Evolutionary conservation across 2,888 invertebrate genomes (phyloP).

Genomic region (Dolomedes plantarius): DNA sequence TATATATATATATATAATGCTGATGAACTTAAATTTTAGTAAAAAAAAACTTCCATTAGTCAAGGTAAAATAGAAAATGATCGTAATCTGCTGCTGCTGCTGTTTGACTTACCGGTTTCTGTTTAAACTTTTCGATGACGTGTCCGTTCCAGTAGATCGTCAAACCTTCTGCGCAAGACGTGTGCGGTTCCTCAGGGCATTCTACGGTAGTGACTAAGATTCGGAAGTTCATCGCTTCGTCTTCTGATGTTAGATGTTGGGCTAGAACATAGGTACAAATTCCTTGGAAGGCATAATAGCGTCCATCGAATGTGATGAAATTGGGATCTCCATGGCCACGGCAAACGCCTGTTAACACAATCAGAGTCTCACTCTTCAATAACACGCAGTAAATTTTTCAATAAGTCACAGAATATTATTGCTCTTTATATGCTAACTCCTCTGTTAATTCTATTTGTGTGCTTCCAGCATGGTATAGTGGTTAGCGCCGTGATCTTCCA

Average conservation of each 20-base stretch:
- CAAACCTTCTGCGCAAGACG: constrained; percentile 83
- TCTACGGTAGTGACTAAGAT: constrained; percentile 85
- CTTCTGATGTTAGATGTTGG: constrained; percentile 79
- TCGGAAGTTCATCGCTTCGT: constrained; percentile 80
- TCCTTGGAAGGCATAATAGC: constrained; percentile 86
- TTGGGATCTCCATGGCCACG: constrained; percentile 87
- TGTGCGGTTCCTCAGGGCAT: constrained; percentile 81
- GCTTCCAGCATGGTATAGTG: too few species aligned
- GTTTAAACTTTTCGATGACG: constrained; percentile 77
- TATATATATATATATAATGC: too few species aligned
- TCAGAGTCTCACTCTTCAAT: too few species aligned
- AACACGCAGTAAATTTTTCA: constrained; percentile 19
- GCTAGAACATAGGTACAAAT: constrained; percentile 91
- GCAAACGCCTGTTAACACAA: constrained; percentile 80
- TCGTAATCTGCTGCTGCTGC: too few species aligned
- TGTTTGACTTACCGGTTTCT: constrained; percentile 58
- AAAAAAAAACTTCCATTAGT: too few species aligned
- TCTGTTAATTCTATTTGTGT: too few species aligned
- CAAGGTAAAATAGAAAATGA: too few species aligned
- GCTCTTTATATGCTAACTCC: too few species aligned
- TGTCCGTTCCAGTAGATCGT: constrained; percentile 83
- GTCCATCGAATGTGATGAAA: constrained; percentile 88
- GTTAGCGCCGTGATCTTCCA: too few species aligned
- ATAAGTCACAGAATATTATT: too few species aligned
- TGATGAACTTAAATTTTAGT: too few species aligned